Percentiles rank a stretch among this genome's conserved stretches.
These are phyloP conservation scores for Chesias legatella DNA, from an alignment of 2,888 invertebrate genomes.

Conservation along the genomic window DNA sequence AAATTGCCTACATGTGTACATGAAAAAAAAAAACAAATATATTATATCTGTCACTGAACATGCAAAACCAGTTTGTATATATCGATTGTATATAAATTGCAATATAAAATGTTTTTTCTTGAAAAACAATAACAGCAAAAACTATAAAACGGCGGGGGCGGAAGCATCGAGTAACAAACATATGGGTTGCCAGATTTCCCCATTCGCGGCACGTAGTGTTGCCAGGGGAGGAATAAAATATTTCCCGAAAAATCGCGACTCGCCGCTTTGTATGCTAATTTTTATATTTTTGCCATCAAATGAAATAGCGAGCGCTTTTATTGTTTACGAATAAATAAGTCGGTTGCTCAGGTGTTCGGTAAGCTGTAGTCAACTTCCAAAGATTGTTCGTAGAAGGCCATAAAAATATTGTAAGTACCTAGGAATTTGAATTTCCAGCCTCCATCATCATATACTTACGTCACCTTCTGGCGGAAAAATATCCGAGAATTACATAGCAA, in stretches of 20 bases:
- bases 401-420: no score
- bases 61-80: no score
- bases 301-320: constrained; percentile 54
- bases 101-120: no score
- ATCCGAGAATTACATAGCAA: constrained; percentile 1
- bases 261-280: constrained; percentile 70
- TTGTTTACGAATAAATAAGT: constrained; percentile 51
- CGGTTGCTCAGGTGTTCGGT: constrained; percentile 47
- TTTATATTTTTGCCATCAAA: constrained; percentile 62
- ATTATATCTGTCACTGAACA: no score
- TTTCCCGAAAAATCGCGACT: constrained; percentile 57
- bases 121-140: constrained; percentile 34
- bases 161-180: constrained; percentile 51
- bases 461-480: constrained; percentile 1
- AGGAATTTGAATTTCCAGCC: no score
- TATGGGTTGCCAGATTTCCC: constrained; percentile 43
- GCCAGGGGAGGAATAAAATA: constrained; percentile 73
- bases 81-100: no score
- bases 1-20: no score
- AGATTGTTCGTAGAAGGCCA: no score
- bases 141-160: constrained; percentile 37
- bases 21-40: no score
- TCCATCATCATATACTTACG: background rate
- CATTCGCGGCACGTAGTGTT: constrained; percentile 68
- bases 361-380: no score